phyloP scores from a whole-genome alignment of 2,888 invertebrate species.

The Oscheius sp. region DNA sequence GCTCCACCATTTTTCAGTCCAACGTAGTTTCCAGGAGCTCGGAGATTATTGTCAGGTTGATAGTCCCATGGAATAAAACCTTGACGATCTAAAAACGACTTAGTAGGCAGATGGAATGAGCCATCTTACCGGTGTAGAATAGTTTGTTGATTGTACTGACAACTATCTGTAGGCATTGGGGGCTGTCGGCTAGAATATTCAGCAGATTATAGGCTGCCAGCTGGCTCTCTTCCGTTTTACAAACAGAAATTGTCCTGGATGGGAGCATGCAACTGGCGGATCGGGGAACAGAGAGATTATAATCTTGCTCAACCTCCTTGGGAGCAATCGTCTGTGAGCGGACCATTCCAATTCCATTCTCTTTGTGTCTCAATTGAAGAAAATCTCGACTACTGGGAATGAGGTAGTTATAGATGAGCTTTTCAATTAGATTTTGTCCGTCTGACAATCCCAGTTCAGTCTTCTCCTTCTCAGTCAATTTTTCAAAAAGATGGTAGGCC shows the following conservation, averaged over 20 bases:
- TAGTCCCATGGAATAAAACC: conserved; percentile 87
- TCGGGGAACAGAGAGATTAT: background rate
- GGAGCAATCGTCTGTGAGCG: conserved; percentile 33
- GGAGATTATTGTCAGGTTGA: conserved; percentile 90
- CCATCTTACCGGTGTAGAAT: conserved; percentile 21
- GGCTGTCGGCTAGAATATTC: background rate
- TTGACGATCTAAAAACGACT: background rate
- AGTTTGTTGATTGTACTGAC: background rate
- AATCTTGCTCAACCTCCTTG: conserved; percentile 23
- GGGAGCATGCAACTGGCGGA: conserved; percentile 32
- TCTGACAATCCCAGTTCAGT: conserved; percentile 11
- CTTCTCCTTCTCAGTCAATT: background rate
- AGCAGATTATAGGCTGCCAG: conserved; percentile 31
- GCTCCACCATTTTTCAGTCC: conserved; percentile 98
- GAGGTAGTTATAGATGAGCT: conserved; percentile 37
- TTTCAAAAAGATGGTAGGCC: background rate
- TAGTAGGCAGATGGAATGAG: background rate
- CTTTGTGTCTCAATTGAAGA: background rate
- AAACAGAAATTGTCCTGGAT: conserved; percentile 35
- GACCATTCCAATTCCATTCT: conserved; percentile 23
- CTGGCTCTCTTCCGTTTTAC: conserved; percentile 33
- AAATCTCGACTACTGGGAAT: conserved; percentile 33
- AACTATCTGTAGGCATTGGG: background rate
- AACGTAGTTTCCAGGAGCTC: conserved; percentile 90
- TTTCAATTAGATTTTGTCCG: conserved; percentile 34